Base-by-base conservation (phyloP, 2,113 vertebrate species). In the Reinhardtius hippoglossoides region DNA sequence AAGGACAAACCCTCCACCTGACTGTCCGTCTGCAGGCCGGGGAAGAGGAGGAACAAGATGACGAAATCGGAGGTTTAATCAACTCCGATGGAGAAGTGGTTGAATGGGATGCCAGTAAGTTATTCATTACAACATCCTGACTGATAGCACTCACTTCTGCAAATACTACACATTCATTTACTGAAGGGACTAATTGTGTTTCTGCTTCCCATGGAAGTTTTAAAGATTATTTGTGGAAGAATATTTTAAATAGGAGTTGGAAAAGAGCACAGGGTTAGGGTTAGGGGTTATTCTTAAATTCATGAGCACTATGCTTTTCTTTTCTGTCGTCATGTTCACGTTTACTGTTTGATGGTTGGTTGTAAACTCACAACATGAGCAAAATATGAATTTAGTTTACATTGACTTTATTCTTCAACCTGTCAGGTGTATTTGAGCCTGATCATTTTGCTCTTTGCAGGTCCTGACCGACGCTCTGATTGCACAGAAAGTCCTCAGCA, bases 51-150 rank as follows among this genome's bases (percentile, higher is more conserved):
- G 64, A 81, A 18, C 26, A 71, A 31, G 62, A 84, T 42, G 84
- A 91, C 80, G 88, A 83, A 75, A 76, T 87, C 3, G 70, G 84
- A 66, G 86, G 88, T 70, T 85, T 90, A 74, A 88, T 91, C 80
- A 91, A 92, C 78, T 88, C 88, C 9, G 88, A 91, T 60, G 88
- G 88, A 74, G 85, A 91, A 56, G 85, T 88, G 61, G 76, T 89
- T 35, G 86, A 89, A 24, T 90, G 87, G 87, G 74, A 88, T 67
- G 58, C 54, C 13, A 71, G 90, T 90, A 69, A 89, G 87, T 86
- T 27, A 63, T 8, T 50, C 15, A 50, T 14, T 3, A 16, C 37
- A 40, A 12, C 46, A 48, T 48, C 46, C 46, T 16, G 31, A 31
- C 6, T 31, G 31, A 31, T 0, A 31, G 6, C 31, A 31, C 31